These are phyloP conservation scores for Stomorhina lunata DNA, from an alignment of 2,888 invertebrate species.

Conservation along the genomic window DNA sequence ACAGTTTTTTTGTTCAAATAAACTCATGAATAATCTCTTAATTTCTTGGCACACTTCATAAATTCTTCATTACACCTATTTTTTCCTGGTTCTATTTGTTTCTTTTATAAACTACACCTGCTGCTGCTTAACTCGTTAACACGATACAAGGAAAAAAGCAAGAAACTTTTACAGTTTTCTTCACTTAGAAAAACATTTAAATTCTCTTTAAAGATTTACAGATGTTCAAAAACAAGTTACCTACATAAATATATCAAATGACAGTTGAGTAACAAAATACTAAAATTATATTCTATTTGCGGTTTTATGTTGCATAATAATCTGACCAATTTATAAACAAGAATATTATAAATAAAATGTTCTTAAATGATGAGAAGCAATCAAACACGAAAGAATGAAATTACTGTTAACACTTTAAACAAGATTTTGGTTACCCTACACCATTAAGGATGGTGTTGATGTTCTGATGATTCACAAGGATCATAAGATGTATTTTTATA, in stretches of 20 bases:
- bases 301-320: constrained; percentile 18
- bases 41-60: constrained; percentile 52
- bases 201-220: constrained; percentile 29
- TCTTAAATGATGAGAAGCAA: background rate
- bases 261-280: background rate
- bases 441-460: too few species aligned
- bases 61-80: constrained; percentile 35
- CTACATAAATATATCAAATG: too few species aligned
- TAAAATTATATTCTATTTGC: background rate
- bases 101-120: constrained; percentile 22
- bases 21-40: constrained; percentile 37
- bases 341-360: background rate
- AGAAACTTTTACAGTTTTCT: constrained; percentile 51
- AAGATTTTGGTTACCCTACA: constrained; percentile 6
- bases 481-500: too few species aligned
- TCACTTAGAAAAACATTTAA: constrained; percentile 40
- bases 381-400: background rate
- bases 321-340: background rate
- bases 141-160: background rate
- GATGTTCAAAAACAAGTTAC: constrained; percentile 24
- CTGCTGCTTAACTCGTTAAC: constrained; percentile 42
- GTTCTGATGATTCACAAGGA: too few species aligned
- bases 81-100: background rate
- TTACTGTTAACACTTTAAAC: constrained; percentile 51
- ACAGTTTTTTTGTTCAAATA: background rate